Percentiles rank a stretch among this genome's conserved stretches.
These are phyloP conservation scores for Cryptocephalus moraei DNA, from an alignment of 2,888 invertebrate genomes.

Conservation along the genomic window DNA sequence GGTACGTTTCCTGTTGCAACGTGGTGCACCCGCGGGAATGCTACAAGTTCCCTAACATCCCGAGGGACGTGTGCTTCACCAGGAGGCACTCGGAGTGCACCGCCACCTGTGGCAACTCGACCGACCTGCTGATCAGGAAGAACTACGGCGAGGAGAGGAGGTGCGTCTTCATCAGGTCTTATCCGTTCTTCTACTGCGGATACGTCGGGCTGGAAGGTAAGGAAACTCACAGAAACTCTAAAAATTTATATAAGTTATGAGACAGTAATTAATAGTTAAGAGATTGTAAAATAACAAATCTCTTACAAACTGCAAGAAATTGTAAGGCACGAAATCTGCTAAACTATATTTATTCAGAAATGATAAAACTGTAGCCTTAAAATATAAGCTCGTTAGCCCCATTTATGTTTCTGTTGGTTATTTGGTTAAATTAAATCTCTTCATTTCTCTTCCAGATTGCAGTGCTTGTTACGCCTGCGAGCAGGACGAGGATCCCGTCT, in stretches of 20 bases:
- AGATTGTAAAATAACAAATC: no score
- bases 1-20: neutral
- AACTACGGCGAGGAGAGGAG: neutral
- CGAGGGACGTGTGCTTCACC: slow-evolving; percentile 1
- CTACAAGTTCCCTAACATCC: neutral
- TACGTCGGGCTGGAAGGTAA: slow-evolving; percentile 2
- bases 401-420: no score
- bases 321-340: no score
- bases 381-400: no score
- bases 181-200: slow-evolving; percentile 4
- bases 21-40: slow-evolving; percentile 3
- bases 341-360: no score
- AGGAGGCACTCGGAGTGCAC: slow-evolving; percentile 3
- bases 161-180: slow-evolving; percentile 1
- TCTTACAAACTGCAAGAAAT: no score
- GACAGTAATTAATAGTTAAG: no score
- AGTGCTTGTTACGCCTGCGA: slow-evolving; percentile 1
- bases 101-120: neutral
- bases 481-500: neutral
- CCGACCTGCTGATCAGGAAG: slow-evolving; percentile 1
- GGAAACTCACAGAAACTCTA: neutral
- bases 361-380: no score
- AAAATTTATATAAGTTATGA: no score
- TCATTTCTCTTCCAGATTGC: slow-evolving; percentile 4
- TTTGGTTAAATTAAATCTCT: no score